Percentiles rank a stretch among this genome's conserved stretches.
phyloP scores from a whole-genome alignment of 2,888 invertebrate genomes.

The Phaonia tiefii region DNA sequence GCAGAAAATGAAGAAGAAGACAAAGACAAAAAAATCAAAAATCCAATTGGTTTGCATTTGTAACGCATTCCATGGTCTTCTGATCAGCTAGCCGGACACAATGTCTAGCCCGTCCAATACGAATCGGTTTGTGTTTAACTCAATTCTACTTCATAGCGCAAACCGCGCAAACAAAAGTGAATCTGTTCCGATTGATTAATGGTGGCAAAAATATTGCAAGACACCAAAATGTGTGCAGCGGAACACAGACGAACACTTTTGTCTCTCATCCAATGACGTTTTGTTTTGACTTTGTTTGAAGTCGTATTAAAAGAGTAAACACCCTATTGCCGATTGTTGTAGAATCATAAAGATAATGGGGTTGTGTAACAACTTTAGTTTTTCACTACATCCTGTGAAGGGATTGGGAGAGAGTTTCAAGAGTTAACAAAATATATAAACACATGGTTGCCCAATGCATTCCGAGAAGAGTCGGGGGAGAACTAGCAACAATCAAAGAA shows the following conservation, averaged over 20 bases:
- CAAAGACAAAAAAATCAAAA: neutral
- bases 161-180: constrained; percentile 27
- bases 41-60: constrained; percentile 56
- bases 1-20: neutral
- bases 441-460: no score
- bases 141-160: neutral
- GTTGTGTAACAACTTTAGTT: no score
- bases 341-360: neutral
- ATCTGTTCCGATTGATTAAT: constrained; percentile 57
- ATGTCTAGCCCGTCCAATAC: constrained; percentile 3
- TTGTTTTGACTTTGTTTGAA: neutral
- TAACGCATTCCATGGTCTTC: constrained; percentile 55
- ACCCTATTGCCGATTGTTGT: neutral
- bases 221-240: constrained; percentile 28
- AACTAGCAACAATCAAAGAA: no score
- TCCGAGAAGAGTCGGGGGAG: no score
- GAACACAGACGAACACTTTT: neutral
- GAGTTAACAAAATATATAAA: no score
- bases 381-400: no score
- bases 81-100: constrained; percentile 18
- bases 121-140: neutral
- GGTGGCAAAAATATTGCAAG: constrained; percentile 36
- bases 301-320: neutral
- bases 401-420: no score
- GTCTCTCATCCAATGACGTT: neutral